Conservation (phyloP, 2,797 vertebrate genomes). For the Helarctos malayanus region DNA sequence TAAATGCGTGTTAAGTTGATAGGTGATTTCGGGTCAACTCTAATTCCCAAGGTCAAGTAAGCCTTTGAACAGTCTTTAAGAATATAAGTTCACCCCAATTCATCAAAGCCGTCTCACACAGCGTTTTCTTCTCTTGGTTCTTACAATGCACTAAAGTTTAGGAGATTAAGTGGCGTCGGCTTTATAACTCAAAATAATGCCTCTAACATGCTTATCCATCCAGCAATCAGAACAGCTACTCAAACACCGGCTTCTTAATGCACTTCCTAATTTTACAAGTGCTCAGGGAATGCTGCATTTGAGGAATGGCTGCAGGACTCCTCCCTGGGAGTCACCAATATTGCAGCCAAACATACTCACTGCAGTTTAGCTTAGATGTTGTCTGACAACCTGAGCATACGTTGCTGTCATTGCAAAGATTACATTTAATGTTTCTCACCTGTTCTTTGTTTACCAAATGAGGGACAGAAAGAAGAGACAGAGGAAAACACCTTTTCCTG, state of each 20-base stretch:
- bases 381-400: conserved; percentile 59
- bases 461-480: background rate
- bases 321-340: background rate
- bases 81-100: conserved; percentile 85
- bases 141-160: conserved; percentile 86
- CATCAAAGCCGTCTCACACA: conserved; percentile 85
- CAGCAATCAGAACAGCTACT: conserved; percentile 78
- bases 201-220: conserved; percentile 81
- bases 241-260: conserved; percentile 76
- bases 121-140: conserved; percentile 80
- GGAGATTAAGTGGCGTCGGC: conserved; percentile 84
- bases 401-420: conserved; percentile 59
- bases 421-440: conserved; percentile 48
- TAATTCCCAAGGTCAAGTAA: conserved; percentile 89
- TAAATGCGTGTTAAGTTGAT: conserved; percentile 85
- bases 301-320: conserved; percentile 22
- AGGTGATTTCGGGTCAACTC: conserved; percentile 84
- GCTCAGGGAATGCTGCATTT: conserved; percentile 41
- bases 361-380: background rate
- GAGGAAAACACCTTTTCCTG: background rate
- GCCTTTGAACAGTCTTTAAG: conserved; percentile 87
- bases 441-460: conserved; percentile 56
- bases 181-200: conserved; percentile 84
- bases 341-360: conserved; percentile 20
- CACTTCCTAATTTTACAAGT: conserved; percentile 79